Conservation (phyloP, 2,888 invertebrate species). For the Parochlus steinenii region DNA sequence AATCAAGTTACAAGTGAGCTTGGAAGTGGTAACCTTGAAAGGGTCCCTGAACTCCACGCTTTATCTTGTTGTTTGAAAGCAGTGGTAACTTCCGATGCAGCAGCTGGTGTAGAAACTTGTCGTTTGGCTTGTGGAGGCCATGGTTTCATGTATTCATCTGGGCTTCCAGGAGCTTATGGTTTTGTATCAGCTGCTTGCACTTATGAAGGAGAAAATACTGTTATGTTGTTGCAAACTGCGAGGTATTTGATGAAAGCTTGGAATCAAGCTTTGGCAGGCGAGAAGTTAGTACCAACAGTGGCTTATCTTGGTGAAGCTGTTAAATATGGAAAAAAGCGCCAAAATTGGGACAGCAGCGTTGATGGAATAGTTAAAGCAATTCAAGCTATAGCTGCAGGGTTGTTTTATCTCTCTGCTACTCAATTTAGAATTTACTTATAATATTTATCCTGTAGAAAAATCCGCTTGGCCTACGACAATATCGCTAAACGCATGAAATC, state of each 20-base stretch:
- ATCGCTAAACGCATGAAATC: constrained; percentile 43
- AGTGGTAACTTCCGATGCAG: constrained; percentile 58
- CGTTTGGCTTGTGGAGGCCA: constrained; percentile 92
- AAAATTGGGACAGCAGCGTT: constrained; percentile 28
- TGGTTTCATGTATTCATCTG: constrained; percentile 79
- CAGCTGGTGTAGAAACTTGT: constrained; percentile 63
- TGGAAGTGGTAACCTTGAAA: constrained; percentile 62
- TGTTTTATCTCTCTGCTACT: no score
- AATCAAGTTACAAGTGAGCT: constrained; percentile 66
- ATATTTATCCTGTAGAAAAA: no score
- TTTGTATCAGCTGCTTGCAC: constrained; percentile 77
- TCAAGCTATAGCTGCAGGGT: constrained; percentile 34
- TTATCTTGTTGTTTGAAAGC: constrained; percentile 86
- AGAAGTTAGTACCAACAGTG: constrained; percentile 50
- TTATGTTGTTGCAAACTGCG: constrained; percentile 79
- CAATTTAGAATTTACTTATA: no score
- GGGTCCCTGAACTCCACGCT: constrained; percentile 75
- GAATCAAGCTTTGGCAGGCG: constrained; percentile 45
- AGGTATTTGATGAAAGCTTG: constrained; percentile 68
- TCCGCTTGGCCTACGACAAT: constrained; percentile 18
- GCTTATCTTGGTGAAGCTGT: constrained; percentile 36
- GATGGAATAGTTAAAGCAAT: constrained; percentile 35
- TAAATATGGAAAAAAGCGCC: constrained; percentile 16
- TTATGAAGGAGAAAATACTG: constrained; percentile 95
- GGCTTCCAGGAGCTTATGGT: constrained; percentile 74